Percentiles rank a stretch among this genome's conserved stretches.
These are phyloP conservation scores for Plebejus anna DNA, from an alignment of 2,888 invertebrate species.

Conservation along the genomic window DNA sequence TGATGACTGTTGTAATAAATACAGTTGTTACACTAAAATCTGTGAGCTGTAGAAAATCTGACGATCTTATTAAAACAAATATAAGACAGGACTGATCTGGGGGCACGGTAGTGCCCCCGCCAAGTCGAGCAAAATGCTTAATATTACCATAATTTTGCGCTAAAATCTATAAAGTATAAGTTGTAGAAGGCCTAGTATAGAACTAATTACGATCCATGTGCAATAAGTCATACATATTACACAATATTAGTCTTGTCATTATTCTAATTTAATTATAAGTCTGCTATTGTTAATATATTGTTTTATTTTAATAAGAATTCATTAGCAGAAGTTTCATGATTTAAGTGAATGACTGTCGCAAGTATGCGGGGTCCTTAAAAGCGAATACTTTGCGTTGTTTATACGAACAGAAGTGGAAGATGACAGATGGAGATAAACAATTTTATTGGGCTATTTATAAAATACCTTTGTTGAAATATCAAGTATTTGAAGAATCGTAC, in stretches of 20 bases:
- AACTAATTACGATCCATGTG: too few relatives aligned
- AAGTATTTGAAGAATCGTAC: constrained; percentile 5
- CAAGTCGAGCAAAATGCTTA: too few relatives aligned
- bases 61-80: too few relatives aligned
- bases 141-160: too few relatives aligned
- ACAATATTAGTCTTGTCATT: not conserved
- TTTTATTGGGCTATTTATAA: constrained; percentile 19
- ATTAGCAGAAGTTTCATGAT: not conserved
- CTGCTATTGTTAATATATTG: not conserved
- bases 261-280: not conserved
- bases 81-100: too few relatives aligned
- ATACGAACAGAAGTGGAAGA: constrained; percentile 9
- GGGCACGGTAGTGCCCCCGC: too few relatives aligned
- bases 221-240: not conserved
- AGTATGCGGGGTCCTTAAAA: not conserved
- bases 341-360: not conserved
- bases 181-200: too few relatives aligned
- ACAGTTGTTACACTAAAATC: not conserved
- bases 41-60: not conserved
- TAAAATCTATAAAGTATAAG: too few relatives aligned
- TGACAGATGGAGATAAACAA: constrained; percentile 13
- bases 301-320: not conserved
- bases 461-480: constrained; percentile 14
- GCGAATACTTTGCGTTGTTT: constrained; percentile 1
- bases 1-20: not conserved